Evolutionary conservation across 1,140 invertebrate genomes (phyloP).

Genomic region (Cryptotermes secundus): DNA sequence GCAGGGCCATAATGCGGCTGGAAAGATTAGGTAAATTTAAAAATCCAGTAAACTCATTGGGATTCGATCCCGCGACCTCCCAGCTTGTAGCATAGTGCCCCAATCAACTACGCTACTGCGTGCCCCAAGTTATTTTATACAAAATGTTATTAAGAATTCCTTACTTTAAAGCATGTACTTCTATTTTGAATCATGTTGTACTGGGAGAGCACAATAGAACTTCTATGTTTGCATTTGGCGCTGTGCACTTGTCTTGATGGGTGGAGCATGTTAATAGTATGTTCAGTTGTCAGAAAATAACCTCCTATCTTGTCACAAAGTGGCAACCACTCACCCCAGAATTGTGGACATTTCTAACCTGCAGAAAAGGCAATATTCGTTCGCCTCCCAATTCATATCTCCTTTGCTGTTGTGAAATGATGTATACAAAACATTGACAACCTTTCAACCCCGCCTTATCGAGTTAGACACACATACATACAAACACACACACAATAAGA

Average conservation of each 20-base stretch:
- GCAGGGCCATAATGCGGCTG: too few species aligned
- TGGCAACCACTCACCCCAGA: conserved; percentile 9
- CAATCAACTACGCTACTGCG: too few species aligned
- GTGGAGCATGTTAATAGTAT: neutral
- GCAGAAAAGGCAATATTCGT: conserved; percentile 7
- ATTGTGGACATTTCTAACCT: neutral
- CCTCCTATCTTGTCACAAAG: neutral
- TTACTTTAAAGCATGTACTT: neutral
- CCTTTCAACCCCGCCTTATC: conserved; percentile 8
- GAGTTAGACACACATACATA: neutral
- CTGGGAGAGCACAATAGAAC: too few species aligned
- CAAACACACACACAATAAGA: neutral
- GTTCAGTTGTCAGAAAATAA: conserved; percentile 3
- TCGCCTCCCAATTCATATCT: neutral
- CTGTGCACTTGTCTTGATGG: conserved; percentile 9
- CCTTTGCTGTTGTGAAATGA: neutral
- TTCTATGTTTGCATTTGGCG: neutral
- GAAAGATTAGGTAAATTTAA: too few species aligned
- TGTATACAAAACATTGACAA: neutral
- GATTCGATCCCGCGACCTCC: too few species aligned
- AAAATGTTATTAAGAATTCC: too few species aligned
- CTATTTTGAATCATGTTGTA: neutral
- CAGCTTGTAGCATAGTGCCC: too few species aligned
- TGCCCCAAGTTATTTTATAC: too few species aligned
- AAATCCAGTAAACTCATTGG: too few species aligned